Evolutionary conservation across 2,113 vertebrate species (phyloP), one percentile per base, ranked within the genome.

Genomic region (Hypanus sabinus): DNA sequence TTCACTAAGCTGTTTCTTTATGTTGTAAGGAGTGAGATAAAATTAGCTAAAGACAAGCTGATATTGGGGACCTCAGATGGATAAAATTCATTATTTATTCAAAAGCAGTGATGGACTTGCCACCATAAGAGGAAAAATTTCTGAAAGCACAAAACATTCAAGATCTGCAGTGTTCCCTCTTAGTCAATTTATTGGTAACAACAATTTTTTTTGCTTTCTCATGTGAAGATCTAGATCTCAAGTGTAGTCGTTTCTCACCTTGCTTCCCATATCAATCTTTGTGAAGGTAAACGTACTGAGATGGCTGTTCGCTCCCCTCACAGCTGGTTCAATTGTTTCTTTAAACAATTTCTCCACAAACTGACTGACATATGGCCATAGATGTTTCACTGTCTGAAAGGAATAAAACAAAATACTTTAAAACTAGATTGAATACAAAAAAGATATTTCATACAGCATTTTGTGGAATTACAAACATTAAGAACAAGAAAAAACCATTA

Each of bases 311-410:
- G 98, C 98, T n/a, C 97, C 97, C 96, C 97, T 97, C 76, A 99
- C 98, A 0, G 98, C 98, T 9, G 99, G 99, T 94, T 99, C 98
- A 95, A 99, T 99, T 80, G 98, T 99, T 94, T 99, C 99, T 93
- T 97, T 96, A 95, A 99, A 99, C 94, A 99, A 95, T 94, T 99
- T 99, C 95, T 99, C 98, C 95, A 99, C 97, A 95, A 99, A 99
- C 92, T 99, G 98, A 94, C 98, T 98, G 96, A 99, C 98, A 95
- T 98, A 99, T 76, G 99, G 99, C 99, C 98, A 99, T 98, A 99
- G 98, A 95, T 99, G 98, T 94, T 98, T 98, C 94, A 99, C 98
- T 76, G 98, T 99, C 99, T 99, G 95, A 55, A 77, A 94, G 27
- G 36, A 46, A 94, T 94, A 94, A 91, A 65, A 20, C 38, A n/a